phyloP scores from a whole-genome alignment of 2,113 vertebrate genomes.

The Oncorhynchus tshawytscha region DNA sequence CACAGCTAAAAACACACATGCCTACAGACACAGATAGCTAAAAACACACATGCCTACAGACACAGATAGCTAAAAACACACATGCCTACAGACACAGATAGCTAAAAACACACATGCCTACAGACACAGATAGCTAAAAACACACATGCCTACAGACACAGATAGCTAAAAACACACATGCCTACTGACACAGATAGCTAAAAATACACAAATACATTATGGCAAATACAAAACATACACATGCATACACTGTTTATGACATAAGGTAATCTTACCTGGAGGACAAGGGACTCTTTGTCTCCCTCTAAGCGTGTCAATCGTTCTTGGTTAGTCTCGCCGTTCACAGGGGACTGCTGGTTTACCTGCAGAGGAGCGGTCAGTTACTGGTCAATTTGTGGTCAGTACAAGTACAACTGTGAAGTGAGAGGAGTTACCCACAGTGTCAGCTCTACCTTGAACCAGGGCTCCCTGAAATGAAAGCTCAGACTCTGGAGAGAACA shows the following conservation, averaged over 20 bases:
- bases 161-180: too few relatives aligned
- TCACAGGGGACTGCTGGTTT: slow-evolving; percentile 75
- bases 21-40: too few relatives aligned
- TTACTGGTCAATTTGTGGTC: slow-evolving; percentile 6
- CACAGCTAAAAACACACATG: too few relatives aligned
- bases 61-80: too few relatives aligned
- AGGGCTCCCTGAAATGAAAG: slow-evolving; percentile 11
- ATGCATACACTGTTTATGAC: not conserved
- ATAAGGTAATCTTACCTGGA: slow-evolving; percentile 80
- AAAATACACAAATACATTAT: too few relatives aligned
- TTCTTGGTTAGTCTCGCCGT: slow-evolving; percentile 90
- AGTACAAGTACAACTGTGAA: slow-evolving; percentile 11
- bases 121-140: too few relatives aligned
- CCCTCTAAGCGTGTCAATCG: slow-evolving; percentile 91
- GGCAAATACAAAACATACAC: not conserved
- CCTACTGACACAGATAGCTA: too few relatives aligned
- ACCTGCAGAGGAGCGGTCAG: slow-evolving; percentile 70
- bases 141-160: too few relatives aligned
- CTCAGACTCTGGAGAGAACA: not conserved
- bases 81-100: too few relatives aligned
- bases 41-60: too few relatives aligned
- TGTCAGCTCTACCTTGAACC: slow-evolving; percentile 13
- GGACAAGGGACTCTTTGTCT: slow-evolving; percentile 94
- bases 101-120: too few relatives aligned
- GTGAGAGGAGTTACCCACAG: slow-evolving; percentile 17